These are phyloP conservation scores for Pocillopora verrucosa DNA, from an alignment of 64 coral and sea anemone species.

Conservation along the genomic window DNA sequence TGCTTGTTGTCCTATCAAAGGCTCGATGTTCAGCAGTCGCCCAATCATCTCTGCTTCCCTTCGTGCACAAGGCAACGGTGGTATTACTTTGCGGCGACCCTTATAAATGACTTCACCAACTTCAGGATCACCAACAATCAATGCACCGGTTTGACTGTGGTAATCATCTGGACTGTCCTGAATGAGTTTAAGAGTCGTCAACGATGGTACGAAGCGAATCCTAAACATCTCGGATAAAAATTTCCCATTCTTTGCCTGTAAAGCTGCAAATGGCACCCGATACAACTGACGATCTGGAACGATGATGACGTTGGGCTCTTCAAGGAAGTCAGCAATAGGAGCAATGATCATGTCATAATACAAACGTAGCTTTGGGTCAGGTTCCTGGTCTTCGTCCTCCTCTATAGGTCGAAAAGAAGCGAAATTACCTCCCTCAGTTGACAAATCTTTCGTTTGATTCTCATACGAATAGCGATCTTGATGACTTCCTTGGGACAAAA, in stretches of 20 bases:
- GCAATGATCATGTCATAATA: slow-evolving; percentile 1
- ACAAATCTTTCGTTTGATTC: not conserved
- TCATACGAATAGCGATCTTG: not conserved
- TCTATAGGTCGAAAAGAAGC: not conserved
- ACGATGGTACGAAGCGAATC: slow-evolving; percentile 32
- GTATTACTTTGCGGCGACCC: not conserved
- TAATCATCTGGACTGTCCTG: slow-evolving; percentile 11
- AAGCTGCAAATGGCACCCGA: not conserved
- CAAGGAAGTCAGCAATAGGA: not conserved
- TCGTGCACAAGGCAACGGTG: slow-evolving; percentile 1
- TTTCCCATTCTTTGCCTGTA: not conserved
- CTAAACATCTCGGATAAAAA: slow-evolving; percentile 5
- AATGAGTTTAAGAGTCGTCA: slow-evolving; percentile 43
- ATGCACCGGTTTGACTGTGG: slow-evolving; percentile 18
- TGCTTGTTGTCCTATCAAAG: slow-evolving; percentile 21
- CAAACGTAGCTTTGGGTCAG: not conserved
- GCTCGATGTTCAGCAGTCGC: not conserved
- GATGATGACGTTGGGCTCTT: not conserved
- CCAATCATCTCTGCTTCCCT: slow-evolving; percentile 14
- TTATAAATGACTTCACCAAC: slow-evolving; percentile 17
- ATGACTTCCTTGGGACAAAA: not conserved
- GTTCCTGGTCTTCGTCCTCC: not conserved
- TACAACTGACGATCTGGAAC: slow-evolving; percentile 2
- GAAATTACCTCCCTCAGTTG: not conserved
- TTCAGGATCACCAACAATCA: slow-evolving; percentile 34